Evolutionary conservation across 2,113 vertebrate species (phyloP).

Genomic region (Pholis gunnellus): DNA sequence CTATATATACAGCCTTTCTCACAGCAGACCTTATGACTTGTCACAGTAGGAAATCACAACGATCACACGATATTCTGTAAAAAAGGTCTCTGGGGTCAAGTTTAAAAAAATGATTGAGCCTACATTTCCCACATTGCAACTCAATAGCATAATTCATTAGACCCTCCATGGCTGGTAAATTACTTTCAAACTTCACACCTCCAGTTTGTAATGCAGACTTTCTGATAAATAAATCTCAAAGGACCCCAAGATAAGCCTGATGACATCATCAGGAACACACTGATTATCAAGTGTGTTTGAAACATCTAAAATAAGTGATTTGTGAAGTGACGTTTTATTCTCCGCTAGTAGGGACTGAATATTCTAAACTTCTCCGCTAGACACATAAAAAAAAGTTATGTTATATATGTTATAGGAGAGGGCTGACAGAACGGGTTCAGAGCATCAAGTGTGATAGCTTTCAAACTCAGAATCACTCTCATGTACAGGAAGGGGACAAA

Average conservation of each 20-base stretch:
- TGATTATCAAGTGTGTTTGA: neutral
- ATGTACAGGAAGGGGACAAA: constrained; percentile 23
- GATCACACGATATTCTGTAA: neutral
- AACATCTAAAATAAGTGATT: too few species aligned
- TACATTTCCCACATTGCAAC: neutral
- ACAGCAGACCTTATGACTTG: neutral
- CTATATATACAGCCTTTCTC: neutral
- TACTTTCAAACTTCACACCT: neutral
- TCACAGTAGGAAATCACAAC: too few species aligned
- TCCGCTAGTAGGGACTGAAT: neutral
- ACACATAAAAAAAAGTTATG: too few species aligned
- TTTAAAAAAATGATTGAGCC: neutral
- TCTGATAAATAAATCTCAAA: neutral
- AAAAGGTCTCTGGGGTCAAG: neutral
- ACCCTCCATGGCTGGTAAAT: neutral
- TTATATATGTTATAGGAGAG: too few species aligned
- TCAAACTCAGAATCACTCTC: neutral
- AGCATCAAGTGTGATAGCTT: neutral
- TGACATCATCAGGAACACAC: neutral
- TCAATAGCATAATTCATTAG: neutral
- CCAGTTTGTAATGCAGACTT: neutral
- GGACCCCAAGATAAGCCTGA: neutral
- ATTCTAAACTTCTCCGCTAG: neutral
- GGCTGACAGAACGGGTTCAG: neutral
- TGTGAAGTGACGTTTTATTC: neutral